These are phyloP conservation scores for Julus scanicus DNA, from an alignment of 2,888 invertebrate species.

Conservation along the genomic window DNA sequence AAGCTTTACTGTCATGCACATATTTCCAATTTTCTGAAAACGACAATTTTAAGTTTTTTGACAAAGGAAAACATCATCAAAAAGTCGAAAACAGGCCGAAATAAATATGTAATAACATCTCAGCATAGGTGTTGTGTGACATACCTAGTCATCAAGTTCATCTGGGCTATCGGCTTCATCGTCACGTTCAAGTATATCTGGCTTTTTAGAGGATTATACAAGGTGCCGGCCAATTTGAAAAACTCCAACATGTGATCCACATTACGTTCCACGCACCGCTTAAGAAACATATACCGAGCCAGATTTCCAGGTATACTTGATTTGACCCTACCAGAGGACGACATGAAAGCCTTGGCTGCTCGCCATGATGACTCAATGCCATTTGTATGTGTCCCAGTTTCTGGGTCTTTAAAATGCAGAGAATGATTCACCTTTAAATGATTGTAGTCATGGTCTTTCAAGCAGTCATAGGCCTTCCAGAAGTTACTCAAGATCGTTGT, in stretches of 20 bases:
- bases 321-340: neutral
- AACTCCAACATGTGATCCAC: neutral
- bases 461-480: slow-evolving; percentile 58
- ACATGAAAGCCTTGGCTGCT: neutral
- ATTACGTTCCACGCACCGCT: neutral
- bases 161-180: neutral
- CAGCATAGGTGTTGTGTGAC: neutral
- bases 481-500: slow-evolving; percentile 59
- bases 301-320: neutral
- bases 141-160: neutral
- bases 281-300: neutral
- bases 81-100: too few relatives aligned
- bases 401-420: slow-evolving; percentile 56
- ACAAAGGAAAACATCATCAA: too few relatives aligned
- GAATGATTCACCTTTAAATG: slow-evolving; percentile 60
- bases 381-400: slow-evolving; percentile 58
- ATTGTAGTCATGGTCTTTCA: slow-evolving; percentile 57
- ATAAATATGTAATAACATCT: too few relatives aligned
- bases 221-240: neutral
- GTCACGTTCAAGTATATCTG: neutral
- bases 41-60: too few relatives aligned
- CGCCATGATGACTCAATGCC: slow-evolving; percentile 57
- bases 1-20: too few relatives aligned
- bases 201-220: neutral
- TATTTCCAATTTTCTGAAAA: too few relatives aligned